Base-by-base conservation (phyloP, 92 coral and sea anemone genomes). In the Scolanthus callimorphus region DNA sequence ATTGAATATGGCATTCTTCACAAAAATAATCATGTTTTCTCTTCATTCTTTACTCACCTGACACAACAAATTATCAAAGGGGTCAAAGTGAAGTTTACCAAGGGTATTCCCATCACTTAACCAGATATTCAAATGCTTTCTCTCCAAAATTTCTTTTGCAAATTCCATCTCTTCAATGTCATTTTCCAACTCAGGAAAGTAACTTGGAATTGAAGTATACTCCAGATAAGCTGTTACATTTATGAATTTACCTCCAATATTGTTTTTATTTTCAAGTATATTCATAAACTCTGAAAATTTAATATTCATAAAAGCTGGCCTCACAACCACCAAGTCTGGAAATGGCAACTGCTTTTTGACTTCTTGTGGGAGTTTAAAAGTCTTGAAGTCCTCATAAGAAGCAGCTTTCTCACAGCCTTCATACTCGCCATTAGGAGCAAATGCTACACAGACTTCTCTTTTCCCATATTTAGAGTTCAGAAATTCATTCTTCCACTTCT, bases 1-100 rank as follows among this genome's bases (percentile, higher is more conserved):
- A n/a, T n/a, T n/a, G n/a, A n/a, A n/a, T n/a, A n/a, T n/a, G n/a
- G n/a, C n/a, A n/a, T n/a, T n/a, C n/a, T n/a, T n/a, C n/a, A n/a
- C n/a, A n/a, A n/a, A n/a, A n/a, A n/a, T n/a, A 17, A 47, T 23
- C 26, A 44, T 6, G 19, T 19, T 34, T n/a, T 12, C 2, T 8
- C 1, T 8, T 34, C 41, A 34, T 10, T 17, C 21, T 21, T 25
- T 11, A 39, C 67, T 51, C 50, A 88, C 96, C 96, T 88, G 96
- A 56, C 86, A 88, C 3, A 88, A 82, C 25, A 82, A 88, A 49
- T 88, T 88, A 24, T 88, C 96, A 82, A 66, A 88, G 6, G 96
- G 96, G 66, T 88, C 96, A 78, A 88, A 88, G 51, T 88, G 96
- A 34, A 88, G 63, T 68, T 88, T 88, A 23, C 96, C 96, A 31